Base-by-base conservation (phyloP, 2,797 vertebrate species). In the Potorous gilbertii region DNA sequence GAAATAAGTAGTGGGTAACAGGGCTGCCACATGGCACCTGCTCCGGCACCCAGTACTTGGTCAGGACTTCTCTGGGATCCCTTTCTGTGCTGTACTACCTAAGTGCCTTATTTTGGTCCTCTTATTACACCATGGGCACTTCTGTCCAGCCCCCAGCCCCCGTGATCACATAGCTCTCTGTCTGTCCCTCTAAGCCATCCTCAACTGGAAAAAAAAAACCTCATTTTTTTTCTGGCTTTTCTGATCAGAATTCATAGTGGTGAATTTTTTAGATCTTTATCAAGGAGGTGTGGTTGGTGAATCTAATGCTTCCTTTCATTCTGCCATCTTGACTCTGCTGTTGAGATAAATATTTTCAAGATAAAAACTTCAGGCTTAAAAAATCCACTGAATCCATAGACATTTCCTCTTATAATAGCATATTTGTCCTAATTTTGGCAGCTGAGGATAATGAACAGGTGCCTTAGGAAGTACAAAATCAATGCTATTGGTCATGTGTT, bases 381-480 rank as follows among this genome's bases (percentile, higher is more conserved):
- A 50, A 93, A 31, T 18, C 14, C 5, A 14, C 50, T 93, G 55
- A n/a, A 9, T 11, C 29, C 29, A 40, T 27, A 46, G 74, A 81
- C 1, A 0, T 55, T 55, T 5, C 14, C 34, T 92, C 54, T 90
- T 27, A 95, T 89, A 96, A 89, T 8, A 40, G 13, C 16, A 3
- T 21, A 31, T 46, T 50, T 92, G 2, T 57, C 74, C 74, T 50
- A 57, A 4, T 92, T 74, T 87, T 54, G 93, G 34, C 40, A 90
- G 59, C 93, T 1, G 28, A 95, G 54, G 56, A 54, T 46, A 56
- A 92, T 91, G 29, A 56, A 66, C 57, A 92, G 54, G 31, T 96
- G 24, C 31, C 91, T 56, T n/a, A 46, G 74, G 21, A 46, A 81
- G 74, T 81, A 46, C 21, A 81, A 46, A 46, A 81, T 81, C 74